These are phyloP conservation scores for Philopedon plagiatum DNA, from an alignment of 2,888 invertebrate species.

Conservation along the genomic window DNA sequence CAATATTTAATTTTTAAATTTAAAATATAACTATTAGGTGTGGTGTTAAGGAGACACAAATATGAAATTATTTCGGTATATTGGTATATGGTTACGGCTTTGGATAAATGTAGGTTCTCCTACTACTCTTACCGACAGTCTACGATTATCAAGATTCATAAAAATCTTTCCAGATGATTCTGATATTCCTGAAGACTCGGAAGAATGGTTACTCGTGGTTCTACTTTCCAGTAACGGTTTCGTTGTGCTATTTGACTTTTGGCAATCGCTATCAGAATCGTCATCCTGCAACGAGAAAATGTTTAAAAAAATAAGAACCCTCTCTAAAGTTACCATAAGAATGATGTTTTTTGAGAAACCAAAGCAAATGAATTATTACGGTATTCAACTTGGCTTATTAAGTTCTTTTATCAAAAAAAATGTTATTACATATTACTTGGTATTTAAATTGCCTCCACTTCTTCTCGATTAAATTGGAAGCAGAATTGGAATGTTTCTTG, in stretches of 20 bases:
- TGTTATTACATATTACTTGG: conserved; percentile 50
- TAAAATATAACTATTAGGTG: too few species aligned
- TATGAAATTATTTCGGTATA: too few species aligned
- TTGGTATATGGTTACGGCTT: too few species aligned
- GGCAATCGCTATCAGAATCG: conserved; percentile 60
- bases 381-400: too few species aligned
- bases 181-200: conserved; percentile 70
- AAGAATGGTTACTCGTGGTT: conserved; percentile 61
- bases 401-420: background rate
- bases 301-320: background rate
- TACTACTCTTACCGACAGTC: conserved; percentile 39
- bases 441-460: conserved; percentile 65
- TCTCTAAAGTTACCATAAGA: too few species aligned
- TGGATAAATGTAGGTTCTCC: too few species aligned
- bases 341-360: too few species aligned
- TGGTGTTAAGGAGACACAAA: too few species aligned
- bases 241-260: conserved; percentile 54
- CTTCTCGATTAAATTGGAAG: conserved; percentile 66
- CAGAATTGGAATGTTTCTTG: conserved; percentile 66
- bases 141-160: conserved; percentile 65
- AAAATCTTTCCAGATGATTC: conserved; percentile 66
- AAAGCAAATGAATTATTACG: too few species aligned
- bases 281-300: conserved; percentile 51
- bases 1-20: too few species aligned
- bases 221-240: conserved; percentile 62